A percentile compares a stretch with the other conserved stretches of the same genome.
These are phyloP conservation scores for Trissolcus basalis DNA, from an alignment of 1,140 invertebrate species.

Conservation along the genomic window DNA sequence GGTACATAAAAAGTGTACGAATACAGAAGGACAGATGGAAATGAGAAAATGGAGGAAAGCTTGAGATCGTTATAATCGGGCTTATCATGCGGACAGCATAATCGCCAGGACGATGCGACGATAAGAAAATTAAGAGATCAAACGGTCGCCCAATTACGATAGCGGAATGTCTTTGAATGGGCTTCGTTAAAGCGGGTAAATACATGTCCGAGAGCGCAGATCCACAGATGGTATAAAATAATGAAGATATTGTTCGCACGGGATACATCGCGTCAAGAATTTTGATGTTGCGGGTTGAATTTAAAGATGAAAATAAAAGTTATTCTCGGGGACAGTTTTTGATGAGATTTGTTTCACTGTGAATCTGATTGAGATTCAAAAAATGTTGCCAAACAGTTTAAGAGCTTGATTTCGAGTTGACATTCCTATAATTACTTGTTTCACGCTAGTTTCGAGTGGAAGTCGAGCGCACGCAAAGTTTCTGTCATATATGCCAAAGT, in stretches of 20 bases:
- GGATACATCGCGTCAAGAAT: slow-evolving; percentile 22
- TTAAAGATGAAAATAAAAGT: too few relatives aligned
- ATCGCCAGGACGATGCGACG: slow-evolving; percentile 41
- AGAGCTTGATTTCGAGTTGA: not conserved
- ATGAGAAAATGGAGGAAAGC: slow-evolving; percentile 7
- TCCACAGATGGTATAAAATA: slow-evolving; percentile 27
- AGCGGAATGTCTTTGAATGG: slow-evolving; percentile 42
- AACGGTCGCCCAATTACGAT: slow-evolving; percentile 22
- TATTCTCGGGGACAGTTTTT: too few relatives aligned
- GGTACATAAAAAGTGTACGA: not conserved
- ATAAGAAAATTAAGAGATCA: slow-evolving; percentile 53
- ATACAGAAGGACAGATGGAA: slow-evolving; percentile 18
- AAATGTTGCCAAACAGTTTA: not conserved
- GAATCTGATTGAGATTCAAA: not conserved
- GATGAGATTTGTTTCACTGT: not conserved
- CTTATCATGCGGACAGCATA: slow-evolving; percentile 42
- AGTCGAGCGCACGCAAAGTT: slow-evolving; percentile 9
- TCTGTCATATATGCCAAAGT: slow-evolving; percentile 24
- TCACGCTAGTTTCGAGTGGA: slow-evolving; percentile 6
- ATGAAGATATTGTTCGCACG: slow-evolving; percentile 33
- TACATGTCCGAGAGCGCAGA: slow-evolving; percentile 28
- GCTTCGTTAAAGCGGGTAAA: slow-evolving; percentile 32
- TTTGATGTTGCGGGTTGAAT: too few relatives aligned
- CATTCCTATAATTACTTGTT: slow-evolving; percentile 16
- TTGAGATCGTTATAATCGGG: slow-evolving; percentile 41